Evolutionary conservation across 2,113 vertebrate genomes (phyloP).

Genomic region (Embiotoca jacksoni): DNA sequence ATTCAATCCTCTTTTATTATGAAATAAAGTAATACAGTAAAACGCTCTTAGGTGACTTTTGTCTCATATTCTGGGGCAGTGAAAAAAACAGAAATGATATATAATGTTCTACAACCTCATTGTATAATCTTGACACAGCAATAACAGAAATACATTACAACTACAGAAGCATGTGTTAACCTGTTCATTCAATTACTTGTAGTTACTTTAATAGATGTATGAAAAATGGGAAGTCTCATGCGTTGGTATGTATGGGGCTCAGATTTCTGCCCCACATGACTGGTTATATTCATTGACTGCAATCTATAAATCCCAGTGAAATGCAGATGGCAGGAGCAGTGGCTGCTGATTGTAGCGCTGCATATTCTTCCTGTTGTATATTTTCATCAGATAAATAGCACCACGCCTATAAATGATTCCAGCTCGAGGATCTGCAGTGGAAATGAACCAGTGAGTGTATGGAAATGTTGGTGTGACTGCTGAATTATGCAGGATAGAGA

Average conservation of each 20-base stretch:
- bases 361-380: conserved; percentile 15
- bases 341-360: conserved; percentile 27
- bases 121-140: neutral
- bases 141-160: neutral
- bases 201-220: conserved; percentile 1
- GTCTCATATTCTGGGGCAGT: neutral
- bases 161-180: neutral
- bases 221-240: conserved; percentile 1
- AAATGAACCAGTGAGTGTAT: conserved; percentile 28
- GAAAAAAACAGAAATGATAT: neutral
- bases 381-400: conserved; percentile 31
- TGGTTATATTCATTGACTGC: conserved; percentile 29
- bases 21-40: neutral
- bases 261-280: conserved; percentile 35
- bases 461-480: conserved; percentile 26
- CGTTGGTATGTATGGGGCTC: neutral
- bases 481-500: conserved; percentile 25
- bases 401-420: conserved; percentile 26
- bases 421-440: conserved; percentile 17
- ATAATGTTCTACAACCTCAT: neutral
- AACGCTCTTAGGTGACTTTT: neutral
- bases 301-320: conserved; percentile 58
- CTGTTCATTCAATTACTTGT: conserved; percentile 17
- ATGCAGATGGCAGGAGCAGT: conserved; percentile 36
- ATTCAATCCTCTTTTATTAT: neutral